phyloP scores from a whole-genome alignment of 2,113 vertebrate species.

The Heterocephalus glaber region DNA sequence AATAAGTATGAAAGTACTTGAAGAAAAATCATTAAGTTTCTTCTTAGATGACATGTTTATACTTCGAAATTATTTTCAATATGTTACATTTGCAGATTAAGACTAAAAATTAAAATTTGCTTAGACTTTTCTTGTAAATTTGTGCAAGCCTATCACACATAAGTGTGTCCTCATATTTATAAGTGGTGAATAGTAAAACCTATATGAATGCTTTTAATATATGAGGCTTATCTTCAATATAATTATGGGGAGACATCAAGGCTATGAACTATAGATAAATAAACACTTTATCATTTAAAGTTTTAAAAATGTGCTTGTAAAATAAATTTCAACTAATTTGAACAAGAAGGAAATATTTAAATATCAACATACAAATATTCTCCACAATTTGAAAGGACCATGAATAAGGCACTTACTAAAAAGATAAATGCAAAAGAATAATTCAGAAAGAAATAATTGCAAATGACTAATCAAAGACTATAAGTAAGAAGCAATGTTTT shows the following conservation, averaged over 20 bases:
- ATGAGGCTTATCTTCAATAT: not conserved
- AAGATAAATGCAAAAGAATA: not conserved
- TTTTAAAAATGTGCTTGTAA: not conserved
- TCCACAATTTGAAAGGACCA: not conserved
- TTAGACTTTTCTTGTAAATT: not conserved
- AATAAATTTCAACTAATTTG: not conserved
- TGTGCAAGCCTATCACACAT: not conserved
- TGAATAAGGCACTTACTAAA: not conserved
- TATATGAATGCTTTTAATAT: not conserved
- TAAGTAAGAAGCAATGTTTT: not conserved
- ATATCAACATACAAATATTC: not conserved
- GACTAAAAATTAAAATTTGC: not conserved
- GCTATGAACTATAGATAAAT: not conserved
- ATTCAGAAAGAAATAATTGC: not conserved
- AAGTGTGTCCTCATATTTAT: not conserved
- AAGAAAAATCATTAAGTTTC: conserved; percentile 66
- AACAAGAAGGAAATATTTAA: not conserved
- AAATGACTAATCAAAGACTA: not conserved
- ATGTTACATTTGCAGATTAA: conserved; percentile 66
- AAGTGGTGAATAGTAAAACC: not conserved
- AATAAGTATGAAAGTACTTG: conserved; percentile 59
- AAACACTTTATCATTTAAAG: not conserved
- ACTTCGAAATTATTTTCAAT: conserved; percentile 66
- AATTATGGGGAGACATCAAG: not conserved
- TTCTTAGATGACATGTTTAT: conserved; percentile 64